phyloP scores from a whole-genome alignment of 2,113 vertebrate species.

The Himantopus leucocephalus region DNA sequence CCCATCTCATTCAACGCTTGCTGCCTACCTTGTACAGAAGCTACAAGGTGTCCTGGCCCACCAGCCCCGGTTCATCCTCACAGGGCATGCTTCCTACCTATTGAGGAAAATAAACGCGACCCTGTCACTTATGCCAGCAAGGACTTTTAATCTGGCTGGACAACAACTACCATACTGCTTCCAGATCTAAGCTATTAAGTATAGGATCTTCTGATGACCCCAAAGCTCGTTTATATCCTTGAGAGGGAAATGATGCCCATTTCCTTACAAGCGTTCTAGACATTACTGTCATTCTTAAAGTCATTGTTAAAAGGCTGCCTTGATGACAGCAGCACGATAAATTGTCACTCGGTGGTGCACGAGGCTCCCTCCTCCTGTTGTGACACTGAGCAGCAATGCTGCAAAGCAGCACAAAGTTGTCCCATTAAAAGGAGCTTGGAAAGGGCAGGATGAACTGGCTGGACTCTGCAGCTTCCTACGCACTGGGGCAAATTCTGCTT shows the following conservation, averaged over 20 bases:
- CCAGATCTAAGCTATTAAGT: background rate
- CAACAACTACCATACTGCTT: background rate
- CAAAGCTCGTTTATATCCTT: background rate
- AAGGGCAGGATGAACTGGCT: background rate
- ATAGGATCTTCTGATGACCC: background rate
- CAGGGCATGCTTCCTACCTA: background rate
- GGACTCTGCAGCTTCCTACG: accelerated
- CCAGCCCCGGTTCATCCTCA: background rate
- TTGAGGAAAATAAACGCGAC: background rate
- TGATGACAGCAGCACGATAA: background rate
- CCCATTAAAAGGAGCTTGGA: background rate
- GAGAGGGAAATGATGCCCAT: background rate
- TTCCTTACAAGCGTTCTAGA: background rate
- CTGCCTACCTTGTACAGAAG: background rate
- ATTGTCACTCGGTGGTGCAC: background rate
- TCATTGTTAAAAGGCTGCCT: background rate
- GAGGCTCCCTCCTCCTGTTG: background rate
- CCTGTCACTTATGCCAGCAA: background rate
- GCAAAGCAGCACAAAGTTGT: background rate
- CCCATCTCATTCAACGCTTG: background rate
- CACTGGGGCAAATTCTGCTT: background rate
- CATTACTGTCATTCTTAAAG: background rate
- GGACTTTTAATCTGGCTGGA: background rate
- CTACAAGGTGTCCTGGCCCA: background rate
- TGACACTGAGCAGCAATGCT: background rate